Evolutionary conservation across 23 tunicate species (phyloP).

Genomic region (Phallusia fumigata): DNA sequence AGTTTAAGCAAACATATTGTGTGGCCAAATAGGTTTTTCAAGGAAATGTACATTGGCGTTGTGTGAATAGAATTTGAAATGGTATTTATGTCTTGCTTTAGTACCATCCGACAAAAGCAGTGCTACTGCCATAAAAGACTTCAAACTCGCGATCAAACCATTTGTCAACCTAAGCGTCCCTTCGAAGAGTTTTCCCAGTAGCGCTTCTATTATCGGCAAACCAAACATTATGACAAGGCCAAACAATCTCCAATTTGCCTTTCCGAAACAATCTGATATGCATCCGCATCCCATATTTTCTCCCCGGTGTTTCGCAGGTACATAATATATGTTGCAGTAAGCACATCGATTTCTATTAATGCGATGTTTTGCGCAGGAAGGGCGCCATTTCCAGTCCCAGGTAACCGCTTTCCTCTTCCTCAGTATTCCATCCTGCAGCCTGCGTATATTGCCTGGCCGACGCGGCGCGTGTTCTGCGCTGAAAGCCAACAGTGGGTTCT

Average conservation of each 20-base stretch:
- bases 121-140: not conserved
- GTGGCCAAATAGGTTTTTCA: too few relatives aligned
- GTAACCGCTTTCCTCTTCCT: not conserved
- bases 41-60: too few relatives aligned
- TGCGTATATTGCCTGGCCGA: conserved; percentile 67
- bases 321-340: not conserved
- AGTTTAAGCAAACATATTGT: not conserved
- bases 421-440: conserved; percentile 49
- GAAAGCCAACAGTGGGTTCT: conserved; percentile 56
- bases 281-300: not conserved
- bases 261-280: not conserved
- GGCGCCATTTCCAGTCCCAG: not conserved
- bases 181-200: not conserved
- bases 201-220: not conserved
- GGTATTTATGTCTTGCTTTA: too few relatives aligned
- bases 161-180: not conserved
- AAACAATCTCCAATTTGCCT: not conserved
- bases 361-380: not conserved
- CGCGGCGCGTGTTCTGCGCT: conserved; percentile 34
- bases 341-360: not conserved
- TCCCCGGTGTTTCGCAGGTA: not conserved
- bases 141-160: not conserved
- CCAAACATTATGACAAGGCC: not conserved
- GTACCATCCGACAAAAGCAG: too few relatives aligned
- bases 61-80: too few relatives aligned